Evolutionary conservation across 2,797 vertebrate species (phyloP), one percentile per base, ranked within the genome.

Genomic region (Helostoma temminkii): DNA sequence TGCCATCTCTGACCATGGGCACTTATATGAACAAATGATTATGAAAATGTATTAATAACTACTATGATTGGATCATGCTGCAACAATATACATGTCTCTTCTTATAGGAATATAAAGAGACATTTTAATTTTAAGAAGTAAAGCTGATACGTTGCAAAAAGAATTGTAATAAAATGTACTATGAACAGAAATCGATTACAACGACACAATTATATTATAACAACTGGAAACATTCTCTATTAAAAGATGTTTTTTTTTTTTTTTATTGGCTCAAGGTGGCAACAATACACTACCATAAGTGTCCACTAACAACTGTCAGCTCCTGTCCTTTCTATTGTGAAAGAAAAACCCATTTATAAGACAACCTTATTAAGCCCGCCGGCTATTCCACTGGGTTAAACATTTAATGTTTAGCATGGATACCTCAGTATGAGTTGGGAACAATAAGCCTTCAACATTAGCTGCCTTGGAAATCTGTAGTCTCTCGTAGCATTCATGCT

Each of bases 361-460:
- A 21, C 4, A 1, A 73, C 18, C 37, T 42, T 46, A 9, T 30
- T 21, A 6, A 48, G 53, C 55, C 48, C 6, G 41, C 7, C 30
- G 64, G 60, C 66, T 54, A 1, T 16, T 46, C 52, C 10, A 22
- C 22, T 42, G 52, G 50, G 54, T 73, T 48, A 53, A 74, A 58
- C 28, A 6, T 62, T 58, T 26, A n/a, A 42, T 24, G 63, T 62
- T 69, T 9, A 78, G 52, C 47, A 3, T 22, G 55, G 34, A 80
- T 70, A 71, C 75, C 69, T 80, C 82, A 28, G 45, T 42, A 28
- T 0, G 42, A 70, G 66, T 69, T 42, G 24, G 72, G 59, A 82
- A 76, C 55, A 73, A 71, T 16, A 60, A 65, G 55, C 79, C 82
- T 78, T 80, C 25, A 54, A 81, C 76, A 24, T 61, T 49, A 45